A percentile compares a stretch with the other conserved stretches of the same genome.
phyloP scores from a whole-genome alignment of 35 echinoderm and acorn worm genomes.

The Chiridota heheva region DNA sequence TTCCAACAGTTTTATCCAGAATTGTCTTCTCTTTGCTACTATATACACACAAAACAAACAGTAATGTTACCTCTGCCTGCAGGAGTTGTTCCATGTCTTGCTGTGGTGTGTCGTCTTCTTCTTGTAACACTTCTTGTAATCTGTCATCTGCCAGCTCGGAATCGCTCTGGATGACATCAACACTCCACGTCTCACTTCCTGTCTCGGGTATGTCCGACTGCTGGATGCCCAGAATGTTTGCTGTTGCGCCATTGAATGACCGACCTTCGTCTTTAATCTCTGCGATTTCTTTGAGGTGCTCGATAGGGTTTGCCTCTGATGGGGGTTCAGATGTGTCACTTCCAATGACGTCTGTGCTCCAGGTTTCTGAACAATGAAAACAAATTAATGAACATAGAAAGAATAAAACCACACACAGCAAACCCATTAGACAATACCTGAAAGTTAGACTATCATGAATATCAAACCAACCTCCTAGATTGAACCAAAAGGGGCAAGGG shows the following conservation, averaged over 20 bases:
- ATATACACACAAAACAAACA: constrained; percentile 11
- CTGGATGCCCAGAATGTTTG: constrained; percentile 41
- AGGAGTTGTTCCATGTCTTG: constrained; percentile 18
- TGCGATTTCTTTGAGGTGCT: constrained; percentile 87
- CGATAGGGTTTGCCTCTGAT: constrained; percentile 83
- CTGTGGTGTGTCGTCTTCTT: constrained; percentile 56
- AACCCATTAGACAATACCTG: neutral
- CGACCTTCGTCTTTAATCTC: constrained; percentile 70
- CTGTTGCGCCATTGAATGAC: constrained; percentile 27
- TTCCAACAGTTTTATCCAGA: too few relatives aligned
- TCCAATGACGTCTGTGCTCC: constrained; percentile 94
- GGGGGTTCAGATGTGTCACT: constrained; percentile 87
- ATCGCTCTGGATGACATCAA: constrained; percentile 86
- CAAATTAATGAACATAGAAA: constrained; percentile 46
- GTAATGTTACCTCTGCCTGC: constrained; percentile 44
- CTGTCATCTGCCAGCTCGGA: constrained; percentile 68
- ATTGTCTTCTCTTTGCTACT: too few relatives aligned
- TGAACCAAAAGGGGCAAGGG: neutral
- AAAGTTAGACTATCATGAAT: neutral
- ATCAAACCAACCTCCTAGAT: neutral
- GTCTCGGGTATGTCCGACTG: constrained; percentile 71
- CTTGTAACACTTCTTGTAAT: constrained; percentile 72
- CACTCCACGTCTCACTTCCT: constrained; percentile 96
- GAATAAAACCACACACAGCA: too few relatives aligned
- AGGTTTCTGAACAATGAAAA: constrained; percentile 96